Conservation (phyloP, 2,797 vertebrate genomes). For the Cheirogaleus major region DNA sequence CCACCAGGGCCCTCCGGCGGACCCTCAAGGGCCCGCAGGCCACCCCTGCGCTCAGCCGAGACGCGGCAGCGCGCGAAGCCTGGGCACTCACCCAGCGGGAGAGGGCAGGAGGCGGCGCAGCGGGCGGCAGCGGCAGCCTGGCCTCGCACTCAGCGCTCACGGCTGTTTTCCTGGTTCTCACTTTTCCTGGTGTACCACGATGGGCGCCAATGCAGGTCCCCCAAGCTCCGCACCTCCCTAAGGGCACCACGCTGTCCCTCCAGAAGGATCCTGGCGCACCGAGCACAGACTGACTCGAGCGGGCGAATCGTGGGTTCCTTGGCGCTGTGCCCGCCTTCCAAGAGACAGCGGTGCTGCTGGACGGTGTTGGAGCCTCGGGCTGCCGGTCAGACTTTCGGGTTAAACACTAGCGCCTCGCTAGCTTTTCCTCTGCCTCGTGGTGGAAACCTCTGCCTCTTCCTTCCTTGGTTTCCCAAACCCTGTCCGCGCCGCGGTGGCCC, state of each 20-base stretch:
- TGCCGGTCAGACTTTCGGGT: constrained; percentile 57
- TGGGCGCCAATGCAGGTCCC: constrained; percentile 41
- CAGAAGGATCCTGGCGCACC: background rate
- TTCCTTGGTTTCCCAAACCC: background rate
- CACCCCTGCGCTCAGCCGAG: background rate
- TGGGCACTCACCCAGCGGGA: constrained; percentile 59
- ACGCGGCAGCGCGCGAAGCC: background rate
- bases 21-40: background rate
- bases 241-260: constrained; percentile 8
- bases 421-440: background rate
- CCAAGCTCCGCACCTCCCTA: constrained; percentile 17
- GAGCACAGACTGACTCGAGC: background rate
- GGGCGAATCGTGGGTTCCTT: constrained; percentile 17
- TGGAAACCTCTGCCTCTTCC: background rate
- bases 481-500: background rate
- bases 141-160: constrained; percentile 16
- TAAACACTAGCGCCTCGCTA: background rate
- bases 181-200: constrained; percentile 56
- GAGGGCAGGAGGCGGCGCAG: background rate
- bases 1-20: background rate
- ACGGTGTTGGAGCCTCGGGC: constrained; percentile 13
- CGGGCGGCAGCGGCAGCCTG: background rate
- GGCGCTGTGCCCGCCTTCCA: background rate
- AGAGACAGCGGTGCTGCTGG: background rate
- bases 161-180: constrained; percentile 46